Evolutionary conservation across 2,797 vertebrate species (phyloP).

Genomic region (Ctenopoma kingsleyae): DNA sequence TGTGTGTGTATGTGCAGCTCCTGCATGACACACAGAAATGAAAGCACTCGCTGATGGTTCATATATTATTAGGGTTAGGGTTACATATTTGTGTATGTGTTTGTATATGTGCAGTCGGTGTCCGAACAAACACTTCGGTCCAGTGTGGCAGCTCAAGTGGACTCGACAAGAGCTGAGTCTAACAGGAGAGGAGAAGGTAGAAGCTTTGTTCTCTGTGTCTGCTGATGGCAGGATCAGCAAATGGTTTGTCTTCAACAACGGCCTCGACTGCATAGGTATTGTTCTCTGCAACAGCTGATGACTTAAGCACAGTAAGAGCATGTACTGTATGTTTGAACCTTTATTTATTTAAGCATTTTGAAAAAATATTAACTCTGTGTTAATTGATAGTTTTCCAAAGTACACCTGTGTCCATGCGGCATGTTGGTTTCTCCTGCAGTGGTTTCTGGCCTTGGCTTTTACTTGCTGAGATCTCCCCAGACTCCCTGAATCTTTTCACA

Average conservation of each 20-base stretch:
- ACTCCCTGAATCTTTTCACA: too few species aligned
- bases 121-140: constrained; percentile 84
- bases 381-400: too few species aligned
- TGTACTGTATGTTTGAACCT: too few species aligned
- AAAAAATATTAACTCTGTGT: too few species aligned
- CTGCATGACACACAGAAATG: background rate
- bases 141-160: constrained; percentile 93
- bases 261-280: constrained; percentile 89
- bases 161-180: constrained; percentile 80
- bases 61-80: too few species aligned
- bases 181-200: constrained; percentile 82
- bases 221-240: constrained; percentile 89
- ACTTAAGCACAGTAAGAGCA: background rate
- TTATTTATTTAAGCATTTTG: too few species aligned
- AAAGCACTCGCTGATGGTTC: background rate
- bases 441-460: too few species aligned
- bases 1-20: too few species aligned
- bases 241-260: constrained; percentile 88
- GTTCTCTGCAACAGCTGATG: background rate
- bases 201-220: constrained; percentile 89
- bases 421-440: too few species aligned
- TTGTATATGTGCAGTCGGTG: constrained; percentile 84
- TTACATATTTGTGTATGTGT: too few species aligned
- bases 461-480: too few species aligned
- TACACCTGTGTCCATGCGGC: too few species aligned